phyloP scores from a whole-genome alignment of 2,797 vertebrate genomes.

The Echeneis naucrates region DNA sequence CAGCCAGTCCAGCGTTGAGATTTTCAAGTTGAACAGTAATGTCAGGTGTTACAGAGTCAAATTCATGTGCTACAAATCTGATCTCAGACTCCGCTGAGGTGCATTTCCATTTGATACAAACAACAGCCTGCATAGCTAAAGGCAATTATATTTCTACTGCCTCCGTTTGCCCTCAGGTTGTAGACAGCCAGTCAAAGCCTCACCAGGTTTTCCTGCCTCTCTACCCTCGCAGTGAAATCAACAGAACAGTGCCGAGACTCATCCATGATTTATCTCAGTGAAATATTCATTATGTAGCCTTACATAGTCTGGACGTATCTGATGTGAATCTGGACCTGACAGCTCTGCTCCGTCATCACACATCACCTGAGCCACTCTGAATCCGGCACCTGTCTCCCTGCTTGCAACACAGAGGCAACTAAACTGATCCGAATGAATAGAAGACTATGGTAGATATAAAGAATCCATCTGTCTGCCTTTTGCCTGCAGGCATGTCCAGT shows the following conservation, averaged over 20 bases:
- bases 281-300: slow-evolving; percentile 84
- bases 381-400: slow-evolving; percentile 76
- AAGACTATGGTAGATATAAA: slow-evolving; percentile 74
- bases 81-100: slow-evolving; percentile 69
- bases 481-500: slow-evolving; percentile 76
- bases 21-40: slow-evolving; percentile 56
- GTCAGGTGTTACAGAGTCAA: slow-evolving; percentile 67
- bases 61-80: slow-evolving; percentile 74
- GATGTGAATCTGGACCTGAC: slow-evolving; percentile 80
- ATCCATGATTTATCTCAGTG: slow-evolving; percentile 85
- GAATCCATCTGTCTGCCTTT: slow-evolving; percentile 77
- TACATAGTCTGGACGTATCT: slow-evolving; percentile 75
- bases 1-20: slow-evolving; percentile 49
- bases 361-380: slow-evolving; percentile 75
- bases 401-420: slow-evolving; percentile 69
- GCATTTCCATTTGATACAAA: slow-evolving; percentile 82
- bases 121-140: slow-evolving; percentile 82
- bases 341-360: slow-evolving; percentile 80
- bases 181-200: slow-evolving; percentile 81
- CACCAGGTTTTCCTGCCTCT: slow-evolving; percentile 74
- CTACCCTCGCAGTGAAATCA: slow-evolving; percentile 81
- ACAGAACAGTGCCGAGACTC: slow-evolving; percentile 81
- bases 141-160: slow-evolving; percentile 83
- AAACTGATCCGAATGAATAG: slow-evolving; percentile 78
- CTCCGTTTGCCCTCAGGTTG: slow-evolving; percentile 81